A percentile compares a stretch with the other conserved stretches of the same genome.
Conservation (phyloP, 1,140 invertebrate species). For the Streblospio benedicti region DNA sequence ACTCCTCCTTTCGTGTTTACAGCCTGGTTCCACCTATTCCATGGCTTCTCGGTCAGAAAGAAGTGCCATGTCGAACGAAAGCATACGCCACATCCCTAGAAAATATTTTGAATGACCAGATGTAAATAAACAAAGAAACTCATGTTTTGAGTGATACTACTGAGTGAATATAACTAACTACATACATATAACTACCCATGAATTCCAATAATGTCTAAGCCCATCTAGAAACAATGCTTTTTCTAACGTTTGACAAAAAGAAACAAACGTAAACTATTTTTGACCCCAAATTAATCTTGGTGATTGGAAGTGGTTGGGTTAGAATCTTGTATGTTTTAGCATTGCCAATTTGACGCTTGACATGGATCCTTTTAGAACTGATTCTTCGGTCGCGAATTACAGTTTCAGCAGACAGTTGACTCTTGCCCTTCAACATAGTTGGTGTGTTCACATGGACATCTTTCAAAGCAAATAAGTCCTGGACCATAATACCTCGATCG, state of each 20-base stretch:
- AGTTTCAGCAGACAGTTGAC: slow-evolving; percentile 17
- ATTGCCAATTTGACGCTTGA: slow-evolving; percentile 19
- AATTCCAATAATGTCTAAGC: too few species aligned
- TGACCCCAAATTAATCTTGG: slow-evolving; percentile 12
- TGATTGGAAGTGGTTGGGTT: slow-evolving; percentile 8
- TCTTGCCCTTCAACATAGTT: slow-evolving; percentile 20
- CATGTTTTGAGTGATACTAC: too few species aligned
- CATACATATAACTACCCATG: too few species aligned
- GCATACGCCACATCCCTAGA: too few species aligned
- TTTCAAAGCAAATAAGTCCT: slow-evolving; percentile 20
- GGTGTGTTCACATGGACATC: slow-evolving; percentile 25
- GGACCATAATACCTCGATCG: slow-evolving; percentile 22
- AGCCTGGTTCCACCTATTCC: too few species aligned
- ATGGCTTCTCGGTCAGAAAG: too few species aligned
- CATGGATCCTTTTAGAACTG: slow-evolving; percentile 18
- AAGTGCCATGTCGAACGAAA: too few species aligned
- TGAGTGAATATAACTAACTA: too few species aligned
- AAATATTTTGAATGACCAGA: too few species aligned
- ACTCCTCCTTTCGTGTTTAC: too few species aligned
- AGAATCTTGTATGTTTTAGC: slow-evolving; percentile 20
- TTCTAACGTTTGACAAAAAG: slow-evolving; percentile 15
- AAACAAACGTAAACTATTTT: slow-evolving; percentile 19
- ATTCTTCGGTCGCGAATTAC: slow-evolving; percentile 18
- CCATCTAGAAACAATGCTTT: slow-evolving; percentile 17
- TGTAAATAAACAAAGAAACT: too few species aligned